Evolutionary conservation across 2,888 invertebrate species (phyloP), one percentile per base, ranked within the genome.

Genomic region (Amorpha juglandis): DNA sequence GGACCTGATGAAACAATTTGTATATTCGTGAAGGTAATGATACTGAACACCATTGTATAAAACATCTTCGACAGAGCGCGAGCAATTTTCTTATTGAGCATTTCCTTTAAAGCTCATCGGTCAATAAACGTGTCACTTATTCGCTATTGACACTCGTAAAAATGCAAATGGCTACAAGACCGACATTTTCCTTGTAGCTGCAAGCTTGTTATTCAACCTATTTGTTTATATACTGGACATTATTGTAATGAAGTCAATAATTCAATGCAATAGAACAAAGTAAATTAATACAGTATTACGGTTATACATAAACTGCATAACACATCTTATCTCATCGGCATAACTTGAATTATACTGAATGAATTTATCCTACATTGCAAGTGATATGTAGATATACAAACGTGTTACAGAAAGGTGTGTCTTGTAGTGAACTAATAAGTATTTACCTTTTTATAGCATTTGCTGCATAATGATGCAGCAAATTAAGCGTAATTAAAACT

Each of bases 31-130:
- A 8, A 42, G 42, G 8, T 42, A 9, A 3, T 45, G 58, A 42
- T 38, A 55, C 55, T 38, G 55, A 19, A 50, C 6, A 19, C 16
- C 35, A 42, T 42, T 19, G 11, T 19, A 58, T 58, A 58, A 58
- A 58, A 12, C 19, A 58, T 58, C 58, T 58, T 58, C 19, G 58
- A 58, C 58, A 58, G 16, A 16, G 58, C 58, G 53, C 8, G 16
- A 58, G 58, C 58, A 58, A 58, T 58, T 58, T 58, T 58, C 58
- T 42, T 58, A 58, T 58, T 58, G 58, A 58, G 58, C 58, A 19
- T 58, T 42, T 58, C 58, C 58, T 58, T 58, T 35, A 53, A 35
- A 58, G 1, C 42, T 19, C 42, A 58, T 58, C 42, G 19, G 42
- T 58, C 42, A 58, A 42, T 58, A 58, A 58, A 58, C 42, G 58